These are phyloP conservation scores for Phataginus tetradactyla DNA, from an alignment of 2,797 vertebrate species.

Conservation along the genomic window DNA sequence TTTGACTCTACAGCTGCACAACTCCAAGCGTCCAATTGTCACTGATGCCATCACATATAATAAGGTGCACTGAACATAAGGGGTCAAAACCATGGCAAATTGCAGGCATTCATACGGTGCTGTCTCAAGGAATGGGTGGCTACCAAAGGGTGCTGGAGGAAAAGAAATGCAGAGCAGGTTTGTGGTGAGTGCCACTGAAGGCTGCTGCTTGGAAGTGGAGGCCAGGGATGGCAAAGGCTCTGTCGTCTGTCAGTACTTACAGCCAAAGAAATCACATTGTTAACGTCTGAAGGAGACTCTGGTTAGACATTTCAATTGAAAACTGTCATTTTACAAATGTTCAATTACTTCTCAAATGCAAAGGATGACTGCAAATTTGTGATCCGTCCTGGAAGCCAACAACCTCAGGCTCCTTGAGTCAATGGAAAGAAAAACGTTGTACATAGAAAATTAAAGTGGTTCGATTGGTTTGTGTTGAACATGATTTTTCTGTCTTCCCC, in stretches of 20 bases:
- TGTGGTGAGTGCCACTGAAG: neutral
- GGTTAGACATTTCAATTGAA: slow-evolving; percentile 79
- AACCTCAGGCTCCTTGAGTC: slow-evolving; percentile 69
- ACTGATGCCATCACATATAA: neutral
- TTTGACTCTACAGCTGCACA: neutral
- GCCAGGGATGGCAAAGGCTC: fast-evolving
- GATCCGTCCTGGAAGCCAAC: slow-evolving; percentile 75
- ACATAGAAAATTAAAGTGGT: slow-evolving; percentile 61
- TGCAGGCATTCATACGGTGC: neutral
- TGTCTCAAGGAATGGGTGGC: neutral
- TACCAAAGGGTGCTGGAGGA: neutral
- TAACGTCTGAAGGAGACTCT: slow-evolving; percentile 78
- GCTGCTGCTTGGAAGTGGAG: neutral
- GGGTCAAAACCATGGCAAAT: neutral
- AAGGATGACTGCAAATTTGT: slow-evolving; percentile 71
- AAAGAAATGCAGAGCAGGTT: neutral
- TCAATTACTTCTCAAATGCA: slow-evolving; percentile 83
- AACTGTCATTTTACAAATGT: slow-evolving; percentile 82
- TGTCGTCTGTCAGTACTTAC: slow-evolving; percentile 1
- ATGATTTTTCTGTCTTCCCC: slow-evolving; percentile 21
- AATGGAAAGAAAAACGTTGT: slow-evolving; percentile 69
- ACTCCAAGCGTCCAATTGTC: neutral
- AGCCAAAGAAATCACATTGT: slow-evolving; percentile 73
- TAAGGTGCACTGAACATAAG: neutral
- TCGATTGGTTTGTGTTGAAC: slow-evolving; percentile 68